phyloP scores from a whole-genome alignment of 2,797 vertebrate species.

The Alauda arvensis region DNA sequence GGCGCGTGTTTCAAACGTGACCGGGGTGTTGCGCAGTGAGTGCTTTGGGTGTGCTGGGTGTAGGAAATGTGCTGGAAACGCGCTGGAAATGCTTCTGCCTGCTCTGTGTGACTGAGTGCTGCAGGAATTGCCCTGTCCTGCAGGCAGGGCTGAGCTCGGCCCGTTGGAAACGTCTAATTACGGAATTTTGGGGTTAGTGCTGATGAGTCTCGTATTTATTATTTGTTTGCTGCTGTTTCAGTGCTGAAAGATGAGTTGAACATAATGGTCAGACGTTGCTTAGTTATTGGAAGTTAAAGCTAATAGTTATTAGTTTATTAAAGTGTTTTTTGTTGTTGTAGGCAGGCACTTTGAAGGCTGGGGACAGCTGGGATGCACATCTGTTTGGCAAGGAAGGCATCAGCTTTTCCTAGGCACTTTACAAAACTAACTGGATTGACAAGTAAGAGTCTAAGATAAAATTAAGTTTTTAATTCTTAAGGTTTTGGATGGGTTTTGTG shows the following conservation, averaged over 20 bases:
- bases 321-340: not conserved
- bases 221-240: not conserved
- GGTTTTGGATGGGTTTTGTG: not conserved
- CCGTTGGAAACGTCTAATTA: accelerated
- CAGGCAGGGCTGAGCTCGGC: not conserved
- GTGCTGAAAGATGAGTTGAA: not conserved
- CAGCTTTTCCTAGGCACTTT: not conserved
- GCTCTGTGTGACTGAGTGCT: accelerated
- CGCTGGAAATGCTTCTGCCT: accelerated
- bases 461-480: not conserved
- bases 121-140: not conserved
- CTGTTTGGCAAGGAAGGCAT: not conserved
- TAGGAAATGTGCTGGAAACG: accelerated
- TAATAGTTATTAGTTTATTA: not conserved
- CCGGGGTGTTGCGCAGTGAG: accelerated
- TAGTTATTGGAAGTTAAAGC: not conserved
- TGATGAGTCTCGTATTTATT: not conserved
- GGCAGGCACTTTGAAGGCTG: not conserved
- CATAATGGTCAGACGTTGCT: accelerated
- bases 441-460: not conserved
- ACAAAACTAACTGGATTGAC: not conserved
- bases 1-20: not conserved
- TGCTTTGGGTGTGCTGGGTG: accelerated
- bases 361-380: not conserved
- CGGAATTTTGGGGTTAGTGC: not conserved